Evolutionary conservation across 92 coral and sea anemone genomes (phyloP).

Genomic region (Diadumene lineata): DNA sequence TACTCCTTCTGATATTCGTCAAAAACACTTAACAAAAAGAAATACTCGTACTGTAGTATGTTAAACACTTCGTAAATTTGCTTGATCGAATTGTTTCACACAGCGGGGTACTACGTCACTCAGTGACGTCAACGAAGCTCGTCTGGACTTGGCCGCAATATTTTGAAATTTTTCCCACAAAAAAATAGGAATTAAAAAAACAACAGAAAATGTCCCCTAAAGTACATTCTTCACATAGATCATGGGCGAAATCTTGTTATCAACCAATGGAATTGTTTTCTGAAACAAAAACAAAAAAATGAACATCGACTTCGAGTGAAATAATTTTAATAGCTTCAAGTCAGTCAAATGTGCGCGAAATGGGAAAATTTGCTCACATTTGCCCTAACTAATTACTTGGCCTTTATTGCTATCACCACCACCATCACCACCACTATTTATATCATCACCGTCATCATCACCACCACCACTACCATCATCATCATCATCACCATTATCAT

Average conservation of each 20-base stretch:
- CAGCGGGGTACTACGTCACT: slow-evolving; percentile 9
- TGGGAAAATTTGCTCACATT: neutral
- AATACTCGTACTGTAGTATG: too few relatives aligned
- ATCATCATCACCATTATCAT: neutral
- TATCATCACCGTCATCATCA: neutral
- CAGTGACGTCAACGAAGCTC: slow-evolving; percentile 1
- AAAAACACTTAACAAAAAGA: neutral
- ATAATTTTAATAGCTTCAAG: too few relatives aligned
- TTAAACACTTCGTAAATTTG: slow-evolving; percentile 5
- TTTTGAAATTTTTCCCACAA: too few relatives aligned
- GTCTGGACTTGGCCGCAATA: slow-evolving; percentile 6
- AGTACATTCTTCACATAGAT: neutral
- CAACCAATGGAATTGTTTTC: too few relatives aligned
- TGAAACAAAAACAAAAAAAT: too few relatives aligned
- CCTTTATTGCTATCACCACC: neutral
- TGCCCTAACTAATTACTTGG: neutral
- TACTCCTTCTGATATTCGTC: neutral
- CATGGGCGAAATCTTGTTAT: neutral
- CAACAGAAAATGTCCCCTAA: neutral
- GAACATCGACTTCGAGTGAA: too few relatives aligned
- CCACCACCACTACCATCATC: neutral
- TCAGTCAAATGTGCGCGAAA: neutral
- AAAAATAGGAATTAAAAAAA: too few relatives aligned
- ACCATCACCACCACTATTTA: neutral
- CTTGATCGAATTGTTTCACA: slow-evolving; percentile 7